These are phyloP conservation scores for Hormaphis cornu DNA, from an alignment of 1,140 invertebrate species.

Conservation along the genomic window DNA sequence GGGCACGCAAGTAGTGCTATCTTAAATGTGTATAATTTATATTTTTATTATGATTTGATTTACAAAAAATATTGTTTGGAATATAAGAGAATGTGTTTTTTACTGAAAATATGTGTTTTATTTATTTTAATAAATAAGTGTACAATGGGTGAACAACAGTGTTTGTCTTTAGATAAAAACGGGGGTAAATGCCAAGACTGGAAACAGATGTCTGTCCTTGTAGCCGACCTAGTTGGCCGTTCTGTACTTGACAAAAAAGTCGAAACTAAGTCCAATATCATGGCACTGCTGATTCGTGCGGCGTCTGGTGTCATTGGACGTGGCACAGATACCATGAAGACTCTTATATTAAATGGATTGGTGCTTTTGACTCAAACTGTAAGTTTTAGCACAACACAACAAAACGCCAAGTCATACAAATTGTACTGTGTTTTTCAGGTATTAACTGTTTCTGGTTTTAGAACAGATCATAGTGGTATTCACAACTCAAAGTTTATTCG, in stretches of 20 bases:
- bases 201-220: constrained; percentile 13
- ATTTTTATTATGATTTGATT: neutral
- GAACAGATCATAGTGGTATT: neutral
- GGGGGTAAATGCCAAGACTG: neutral
- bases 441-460: neutral
- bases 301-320: constrained; percentile 6
- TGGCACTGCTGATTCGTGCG: neutral
- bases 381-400: neutral
- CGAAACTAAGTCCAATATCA: neutral
- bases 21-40: neutral
- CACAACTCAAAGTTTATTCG: neutral
- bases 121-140: neutral
- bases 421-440: neutral
- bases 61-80: neutral
- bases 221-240: neutral
- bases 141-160: neutral
- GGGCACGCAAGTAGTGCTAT: neutral
- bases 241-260: neutral
- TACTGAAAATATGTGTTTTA: neutral
- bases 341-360: neutral
- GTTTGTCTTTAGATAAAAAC: neutral
- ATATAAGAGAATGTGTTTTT: neutral
- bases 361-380: constrained; percentile 5
- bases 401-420: too few relatives aligned
- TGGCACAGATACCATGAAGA: neutral